Conservation (phyloP, 2,113 vertebrate genomes). For the Misgurnus anguillicaudatus region DNA sequence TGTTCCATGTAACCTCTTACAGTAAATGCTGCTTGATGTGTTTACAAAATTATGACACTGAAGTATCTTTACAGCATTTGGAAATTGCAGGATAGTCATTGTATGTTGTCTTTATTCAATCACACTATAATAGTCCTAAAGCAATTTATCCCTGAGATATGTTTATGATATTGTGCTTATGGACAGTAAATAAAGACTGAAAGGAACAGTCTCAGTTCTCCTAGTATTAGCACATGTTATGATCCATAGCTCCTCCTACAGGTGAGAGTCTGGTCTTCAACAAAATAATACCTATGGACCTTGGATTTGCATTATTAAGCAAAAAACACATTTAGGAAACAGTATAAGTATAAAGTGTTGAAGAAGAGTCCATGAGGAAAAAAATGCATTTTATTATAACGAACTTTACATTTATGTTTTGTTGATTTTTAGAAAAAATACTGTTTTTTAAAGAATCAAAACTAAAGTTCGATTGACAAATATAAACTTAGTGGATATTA, state of each 20-base stretch:
- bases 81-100: neutral
- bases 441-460: no score
- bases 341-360: neutral
- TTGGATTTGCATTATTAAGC: neutral
- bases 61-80: no score
- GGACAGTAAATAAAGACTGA: conserved; percentile 12
- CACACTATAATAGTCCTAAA: conserved; percentile 15
- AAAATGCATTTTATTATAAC: no score
- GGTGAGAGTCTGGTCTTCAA: conserved; percentile 60
- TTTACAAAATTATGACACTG: conserved; percentile 39
- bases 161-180: conserved; percentile 37
- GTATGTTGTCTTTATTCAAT: neutral
- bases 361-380: no score
- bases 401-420: no score
- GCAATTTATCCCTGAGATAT: conserved; percentile 7
- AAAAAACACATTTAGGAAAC: neutral
- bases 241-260: conserved; percentile 80
- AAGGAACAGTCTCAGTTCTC: conserved; percentile 7
- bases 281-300: conserved; percentile 18
- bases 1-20: conserved; percentile 64
- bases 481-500: no score
- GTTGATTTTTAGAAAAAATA: no score
- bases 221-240: conserved; percentile 49
- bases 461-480: no score
- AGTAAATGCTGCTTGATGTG: conserved; percentile 46